Base-by-base conservation (phyloP, 2,888 invertebrate species). In the Athalia cordata region DNA sequence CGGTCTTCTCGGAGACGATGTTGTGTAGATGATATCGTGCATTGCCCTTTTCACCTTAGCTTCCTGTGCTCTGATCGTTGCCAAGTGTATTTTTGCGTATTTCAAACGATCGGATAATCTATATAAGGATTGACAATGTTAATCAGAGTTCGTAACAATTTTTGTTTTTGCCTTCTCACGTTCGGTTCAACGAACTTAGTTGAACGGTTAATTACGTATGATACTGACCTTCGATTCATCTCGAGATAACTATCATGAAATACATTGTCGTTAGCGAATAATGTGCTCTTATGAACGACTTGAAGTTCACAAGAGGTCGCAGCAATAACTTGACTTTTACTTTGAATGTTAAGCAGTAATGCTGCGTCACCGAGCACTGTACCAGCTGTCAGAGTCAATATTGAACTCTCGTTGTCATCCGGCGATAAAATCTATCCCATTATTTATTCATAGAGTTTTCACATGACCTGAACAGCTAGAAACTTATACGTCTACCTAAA, bases 351-450 rank as follows among this genome's bases (percentile, higher is more conserved):
- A 8, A 72, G 13, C 47, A 72, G 52, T 59, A 72, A 59, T 13
- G 70, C 70, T 72, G 70, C 70, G 15, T 72, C 70, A 57, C 70
- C 70, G 45, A 72, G 70, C 59, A 72, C 59, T 59, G 70, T 72
- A 59, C 70, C 70, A 72, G 70, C 59, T 45, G 70, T 72, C 57
- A 72, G 47, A 72, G 57, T 72, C 15, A 72, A 59, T 72, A 72
- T 72, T 47, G 70, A 59, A 72, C 70, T 72, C 70, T 72, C 70
- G 59, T 72, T 72, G 70, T 72, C 70, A 59, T 72, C 70, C 70
- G 70, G 47, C 45, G 70, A 72, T 72, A 72, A 59, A 72, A 72
- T 72, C 70, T 72, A 59, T 72, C 47, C 70, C 7, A 55, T 50
- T 45, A 57, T n/a, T 3, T 45, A 59, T 72, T 64, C 70, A 59